Evolutionary conservation across 1,140 invertebrate species (phyloP).

Genomic region (Theocolax elegans): DNA sequence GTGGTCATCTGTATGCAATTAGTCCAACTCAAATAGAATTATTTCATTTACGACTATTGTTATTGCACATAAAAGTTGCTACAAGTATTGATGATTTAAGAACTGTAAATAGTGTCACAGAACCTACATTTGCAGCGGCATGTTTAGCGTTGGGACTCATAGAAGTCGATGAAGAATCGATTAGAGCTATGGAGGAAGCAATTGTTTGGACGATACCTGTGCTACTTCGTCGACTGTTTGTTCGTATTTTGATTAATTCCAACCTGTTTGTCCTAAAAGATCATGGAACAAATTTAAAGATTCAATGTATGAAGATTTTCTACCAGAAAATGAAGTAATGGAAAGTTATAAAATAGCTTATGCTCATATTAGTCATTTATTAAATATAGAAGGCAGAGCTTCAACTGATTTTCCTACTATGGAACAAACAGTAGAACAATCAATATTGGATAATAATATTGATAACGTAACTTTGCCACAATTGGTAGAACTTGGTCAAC

Average conservation of each 20-base stretch:
- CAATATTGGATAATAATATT: background rate
- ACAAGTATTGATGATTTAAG: conserved; percentile 51
- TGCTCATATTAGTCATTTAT: conserved; percentile 6
- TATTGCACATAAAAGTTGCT: conserved; percentile 47
- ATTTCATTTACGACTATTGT: too few relatives aligned
- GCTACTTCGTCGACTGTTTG: conserved; percentile 31
- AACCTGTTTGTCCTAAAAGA: conserved; percentile 33
- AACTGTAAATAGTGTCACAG: conserved; percentile 51
- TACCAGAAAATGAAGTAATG: background rate
- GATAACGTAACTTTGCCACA: too few relatives aligned
- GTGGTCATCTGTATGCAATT: conserved; percentile 41
- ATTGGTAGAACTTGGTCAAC: background rate
- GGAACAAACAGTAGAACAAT: background rate
- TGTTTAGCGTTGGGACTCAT: too few relatives aligned
- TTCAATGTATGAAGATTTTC: conserved; percentile 31
- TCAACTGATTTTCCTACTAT: conserved; percentile 3
- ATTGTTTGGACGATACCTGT: conserved; percentile 30
- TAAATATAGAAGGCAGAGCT: conserved; percentile 17
- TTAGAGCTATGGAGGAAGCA: conserved; percentile 15
- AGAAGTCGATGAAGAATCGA: conserved; percentile 55
- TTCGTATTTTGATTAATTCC: conserved; percentile 37
- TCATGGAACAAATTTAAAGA: conserved; percentile 40
- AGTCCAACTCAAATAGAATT: conserved; percentile 41
- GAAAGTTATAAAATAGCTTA: conserved; percentile 10
- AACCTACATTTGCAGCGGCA: conserved; percentile 53